phyloP scores from a whole-genome alignment of 2,888 invertebrate species.

The Drosophila paramelanica region DNA sequence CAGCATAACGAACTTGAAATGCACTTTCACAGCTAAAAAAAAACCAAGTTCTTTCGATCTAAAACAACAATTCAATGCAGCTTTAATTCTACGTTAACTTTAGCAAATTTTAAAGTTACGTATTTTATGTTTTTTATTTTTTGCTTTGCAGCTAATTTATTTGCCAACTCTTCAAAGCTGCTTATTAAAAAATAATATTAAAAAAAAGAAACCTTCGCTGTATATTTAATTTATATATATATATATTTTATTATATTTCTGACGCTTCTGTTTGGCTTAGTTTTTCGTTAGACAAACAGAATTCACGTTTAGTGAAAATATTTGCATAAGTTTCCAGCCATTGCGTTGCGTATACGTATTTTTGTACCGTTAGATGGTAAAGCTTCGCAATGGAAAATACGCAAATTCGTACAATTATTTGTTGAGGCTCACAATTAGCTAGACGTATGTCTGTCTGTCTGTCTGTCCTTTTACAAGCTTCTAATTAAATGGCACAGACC shows the following conservation, averaged over 20 bases:
- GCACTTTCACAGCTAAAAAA: neutral
- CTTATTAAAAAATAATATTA: neutral
- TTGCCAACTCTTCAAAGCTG: neutral
- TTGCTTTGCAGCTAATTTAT: neutral
- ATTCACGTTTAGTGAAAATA: constrained; percentile 15
- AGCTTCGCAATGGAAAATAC: constrained; percentile 40
- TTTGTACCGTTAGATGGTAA: neutral
- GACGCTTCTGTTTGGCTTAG: constrained; percentile 1
- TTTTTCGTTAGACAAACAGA: constrained; percentile 15
- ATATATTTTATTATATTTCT: constrained; percentile 1
- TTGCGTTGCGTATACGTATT: constrained; percentile 4
- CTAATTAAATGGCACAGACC: constrained; percentile 26
- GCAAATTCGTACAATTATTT: constrained; percentile 46
- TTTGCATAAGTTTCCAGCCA: constrained; percentile 36
- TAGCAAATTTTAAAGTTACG: neutral
- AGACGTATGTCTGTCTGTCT: neutral
- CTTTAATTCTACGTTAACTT: neutral
- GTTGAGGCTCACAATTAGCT: constrained; percentile 27
- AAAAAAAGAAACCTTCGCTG: neutral
- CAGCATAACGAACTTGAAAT: constrained; percentile 1
- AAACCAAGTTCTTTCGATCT: neutral
- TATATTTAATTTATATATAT: constrained; percentile 15
- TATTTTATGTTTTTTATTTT: neutral
- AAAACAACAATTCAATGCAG: neutral
- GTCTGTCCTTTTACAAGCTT: neutral